Percentiles rank a stretch among this genome's conserved stretches.
Evolutionary conservation across 2,888 invertebrate species (phyloP).

Genomic region (Chrysolina americana): DNA sequence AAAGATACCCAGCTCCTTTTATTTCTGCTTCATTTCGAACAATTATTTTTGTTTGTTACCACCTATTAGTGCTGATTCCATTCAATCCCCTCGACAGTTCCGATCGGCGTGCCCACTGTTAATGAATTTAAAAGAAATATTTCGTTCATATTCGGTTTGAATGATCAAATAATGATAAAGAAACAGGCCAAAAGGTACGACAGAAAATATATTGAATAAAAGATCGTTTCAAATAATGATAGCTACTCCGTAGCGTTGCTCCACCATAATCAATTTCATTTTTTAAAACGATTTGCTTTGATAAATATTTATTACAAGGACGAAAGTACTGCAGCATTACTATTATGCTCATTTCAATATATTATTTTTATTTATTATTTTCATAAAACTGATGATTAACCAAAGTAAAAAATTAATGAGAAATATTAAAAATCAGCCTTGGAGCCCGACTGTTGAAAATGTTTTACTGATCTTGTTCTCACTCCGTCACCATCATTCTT

Average conservation of each 20-base stretch:
- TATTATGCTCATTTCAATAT: conserved; percentile 29
- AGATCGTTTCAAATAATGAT: neutral
- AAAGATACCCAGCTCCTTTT: too few species aligned
- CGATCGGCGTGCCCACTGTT: too few species aligned
- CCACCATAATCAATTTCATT: conserved; percentile 9
- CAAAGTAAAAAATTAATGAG: conserved; percentile 9
- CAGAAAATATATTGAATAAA: too few species aligned
- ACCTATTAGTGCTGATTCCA: too few species aligned
- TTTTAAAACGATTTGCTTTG: conserved; percentile 43
- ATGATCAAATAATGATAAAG: too few species aligned
- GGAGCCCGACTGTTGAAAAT: neutral
- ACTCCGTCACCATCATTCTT: neutral
- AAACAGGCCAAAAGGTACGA: too few species aligned
- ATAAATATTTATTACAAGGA: conserved; percentile 49
- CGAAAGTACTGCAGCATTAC: conserved; percentile 40
- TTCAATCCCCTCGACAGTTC: too few species aligned
- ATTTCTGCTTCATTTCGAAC: too few species aligned
- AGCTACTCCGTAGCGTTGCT: neutral
- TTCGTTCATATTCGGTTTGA: too few species aligned
- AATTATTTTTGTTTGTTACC: too few species aligned
- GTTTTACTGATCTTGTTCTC: neutral
- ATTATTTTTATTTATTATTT: conserved; percentile 24
- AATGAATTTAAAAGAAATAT: too few species aligned
- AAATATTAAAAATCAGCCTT: conserved; percentile 19
- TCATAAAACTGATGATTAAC: conserved; percentile 8